A percentile compares a stretch with the other conserved stretches of the same genome.
phyloP scores from a whole-genome alignment of 2,113 vertebrate species.

The Xiphorhynchus elegans region DNA sequence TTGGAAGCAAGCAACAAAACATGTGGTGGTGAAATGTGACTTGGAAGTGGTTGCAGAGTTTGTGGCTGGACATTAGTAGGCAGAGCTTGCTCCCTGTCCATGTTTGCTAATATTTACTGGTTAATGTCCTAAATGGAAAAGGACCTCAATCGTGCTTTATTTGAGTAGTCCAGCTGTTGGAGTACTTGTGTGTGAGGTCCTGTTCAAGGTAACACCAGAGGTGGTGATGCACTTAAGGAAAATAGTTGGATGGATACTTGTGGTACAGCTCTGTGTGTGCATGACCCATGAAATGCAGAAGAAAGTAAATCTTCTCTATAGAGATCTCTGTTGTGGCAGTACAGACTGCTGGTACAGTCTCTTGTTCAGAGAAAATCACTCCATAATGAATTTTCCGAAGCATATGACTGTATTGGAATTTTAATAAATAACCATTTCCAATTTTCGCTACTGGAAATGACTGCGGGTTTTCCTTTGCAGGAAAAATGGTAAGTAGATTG shows the following conservation, averaged over 20 bases:
- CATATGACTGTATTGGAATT: not conserved
- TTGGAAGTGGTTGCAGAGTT: constrained; percentile 8
- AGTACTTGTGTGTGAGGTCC: not conserved
- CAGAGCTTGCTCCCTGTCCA: not conserved
- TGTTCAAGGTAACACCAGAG: not conserved
- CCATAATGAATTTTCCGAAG: not conserved
- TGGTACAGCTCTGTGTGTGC: not conserved
- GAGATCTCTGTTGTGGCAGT: not conserved
- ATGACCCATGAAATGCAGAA: not conserved
- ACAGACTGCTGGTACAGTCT: not conserved
- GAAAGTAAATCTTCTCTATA: not conserved
- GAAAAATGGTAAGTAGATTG: not conserved
- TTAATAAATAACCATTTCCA: not conserved
- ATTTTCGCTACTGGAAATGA: not conserved
- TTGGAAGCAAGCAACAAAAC: constrained; percentile 18
- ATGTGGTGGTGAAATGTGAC: not conserved
- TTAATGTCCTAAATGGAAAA: not conserved
- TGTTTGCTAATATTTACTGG: not conserved
- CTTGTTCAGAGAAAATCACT: not conserved
- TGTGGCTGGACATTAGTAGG: not conserved
- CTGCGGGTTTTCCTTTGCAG: not conserved
- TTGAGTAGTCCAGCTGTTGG: not conserved
- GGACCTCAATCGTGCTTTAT: not conserved
- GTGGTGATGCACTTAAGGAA: not conserved
- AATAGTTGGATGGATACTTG: not conserved